Evolutionary conservation across 2,888 invertebrate species (phyloP), one percentile per base, ranked within the genome.

Genomic region (Brachyptera putata): DNA sequence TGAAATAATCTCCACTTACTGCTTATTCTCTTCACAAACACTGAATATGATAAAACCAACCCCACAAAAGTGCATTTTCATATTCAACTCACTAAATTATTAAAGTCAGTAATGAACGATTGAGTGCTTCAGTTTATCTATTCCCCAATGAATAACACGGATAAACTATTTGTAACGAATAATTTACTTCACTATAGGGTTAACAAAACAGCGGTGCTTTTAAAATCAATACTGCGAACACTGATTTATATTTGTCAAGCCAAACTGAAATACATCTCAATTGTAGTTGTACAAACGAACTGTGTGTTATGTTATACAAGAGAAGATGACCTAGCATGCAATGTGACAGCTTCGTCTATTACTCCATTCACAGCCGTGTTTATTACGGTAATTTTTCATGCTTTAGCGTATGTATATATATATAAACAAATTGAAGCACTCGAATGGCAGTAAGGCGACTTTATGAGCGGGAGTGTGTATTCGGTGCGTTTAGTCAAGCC

Each of bases 111-210:
- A n/a, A n/a, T n/a, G n/a, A n/a, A n/a, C n/a, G n/a, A n/a, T n/a
- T n/a, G n/a, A n/a, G n/a, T n/a, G n/a, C n/a, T n/a, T n/a, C n/a
- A n/a, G n/a, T n/a, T n/a, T n/a, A n/a, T n/a, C 30, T 5, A 7
- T n/a, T 46, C 46, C 46, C 46, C 46, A 46, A 46, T 46, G 46
- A 46, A 21, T 46, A 21, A 22, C 22, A n/a, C n/a, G 24, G 46
- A 46, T 46, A 46, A 46, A 46, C 46, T 46, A 46, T 46, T 24
- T 21, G n/a, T 24, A 46, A 46, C 46, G 24, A 46, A 46, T 46
- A 46, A 46, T 46, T 21, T 24, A 46, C 21, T 24, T 21, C 22
- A 46, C 24, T n/a, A 24, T n/a, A 46, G 46, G 24, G 24, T 46
- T 46, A 46, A n/a, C n/a, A 24, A 21, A 22, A 21, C 46, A 46